These are phyloP conservation scores for Oryctolagus cuniculus DNA, from an alignment of 2,113 vertebrate species.

Conservation along the genomic window mOryCun1.1 NC_091435.1:137971001-137971500, in stretches of 20 bases:
- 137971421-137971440: too few species aligned
- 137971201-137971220: neutral
- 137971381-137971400: neutral
- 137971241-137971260: neutral
- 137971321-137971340: neutral
- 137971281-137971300: neutral
- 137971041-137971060: neutral
- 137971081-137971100: neutral
- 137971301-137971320: neutral
- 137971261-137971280: neutral
- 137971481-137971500: too few species aligned
- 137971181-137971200: neutral
- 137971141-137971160: too few species aligned
- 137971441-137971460: too few species aligned
- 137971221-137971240: neutral
- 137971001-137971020: neutral
- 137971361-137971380: conserved; percentile 18
- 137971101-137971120: neutral
- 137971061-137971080: neutral
- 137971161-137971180: neutral
- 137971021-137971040: neutral
- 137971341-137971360: neutral
- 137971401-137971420: neutral
- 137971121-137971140: neutral
- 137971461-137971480: too few species aligned